A percentile compares a stretch with the other conserved stretches of the same genome.
Conservation (phyloP, 2,797 vertebrate species). For the Sebastes kiyomatsui region DNA sequence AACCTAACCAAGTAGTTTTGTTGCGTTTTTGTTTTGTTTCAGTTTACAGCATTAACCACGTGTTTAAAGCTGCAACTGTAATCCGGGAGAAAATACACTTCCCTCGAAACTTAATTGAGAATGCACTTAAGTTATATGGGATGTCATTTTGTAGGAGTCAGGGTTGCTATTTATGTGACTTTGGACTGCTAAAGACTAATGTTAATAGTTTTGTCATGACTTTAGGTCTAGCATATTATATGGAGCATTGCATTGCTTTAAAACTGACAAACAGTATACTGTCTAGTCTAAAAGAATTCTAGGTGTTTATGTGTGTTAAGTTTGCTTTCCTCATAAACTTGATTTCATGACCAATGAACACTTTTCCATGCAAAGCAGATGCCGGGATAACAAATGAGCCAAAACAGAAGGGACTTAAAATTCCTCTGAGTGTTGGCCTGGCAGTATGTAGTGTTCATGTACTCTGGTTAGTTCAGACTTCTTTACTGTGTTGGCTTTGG, state of each 20-base stretch:
- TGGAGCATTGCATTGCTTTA: not conserved
- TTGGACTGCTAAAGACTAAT: slow-evolving; percentile 10
- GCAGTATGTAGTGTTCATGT: slow-evolving; percentile 49
- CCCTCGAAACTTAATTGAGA: too few species aligned
- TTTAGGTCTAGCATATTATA: not conserved
- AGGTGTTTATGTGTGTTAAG: slow-evolving; percentile 3
- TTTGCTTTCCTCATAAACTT: slow-evolving; percentile 50
- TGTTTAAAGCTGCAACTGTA: too few species aligned
- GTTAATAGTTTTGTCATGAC: slow-evolving; percentile 1
- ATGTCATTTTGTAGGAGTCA: not conserved
- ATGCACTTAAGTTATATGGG: too few species aligned
- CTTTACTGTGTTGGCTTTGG: slow-evolving; percentile 76
- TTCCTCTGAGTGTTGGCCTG: slow-evolving; percentile 48
- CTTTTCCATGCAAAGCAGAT: slow-evolving; percentile 42
- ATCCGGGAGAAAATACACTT: too few species aligned
- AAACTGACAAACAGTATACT: not conserved
- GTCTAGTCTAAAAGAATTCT: not conserved
- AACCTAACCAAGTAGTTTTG: too few species aligned
- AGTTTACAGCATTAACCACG: too few species aligned
- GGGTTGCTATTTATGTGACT: not conserved
- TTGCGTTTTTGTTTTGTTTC: too few species aligned
- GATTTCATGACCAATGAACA: slow-evolving; percentile 51
- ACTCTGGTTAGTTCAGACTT: slow-evolving; percentile 57
- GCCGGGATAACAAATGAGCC: slow-evolving; percentile 51
- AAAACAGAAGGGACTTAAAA: slow-evolving; percentile 50